Evolutionary conservation across 2,113 vertebrate genomes (phyloP), one percentile per base, ranked within the genome.

Genomic region (Psophia crepitans): DNA sequence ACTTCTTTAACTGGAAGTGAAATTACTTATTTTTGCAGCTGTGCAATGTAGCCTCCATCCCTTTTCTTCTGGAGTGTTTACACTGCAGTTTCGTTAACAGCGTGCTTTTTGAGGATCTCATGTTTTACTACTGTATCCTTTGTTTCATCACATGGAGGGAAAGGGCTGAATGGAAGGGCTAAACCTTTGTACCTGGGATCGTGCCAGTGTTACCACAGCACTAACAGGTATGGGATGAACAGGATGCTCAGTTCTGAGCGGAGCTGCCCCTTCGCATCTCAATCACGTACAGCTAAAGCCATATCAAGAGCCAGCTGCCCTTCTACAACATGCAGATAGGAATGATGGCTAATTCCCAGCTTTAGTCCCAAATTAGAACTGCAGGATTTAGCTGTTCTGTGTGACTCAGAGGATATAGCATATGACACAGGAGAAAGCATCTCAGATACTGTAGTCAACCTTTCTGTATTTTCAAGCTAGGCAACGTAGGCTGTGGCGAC

Each of bases 321-420:
- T 60, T 49, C 66, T 46, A 24, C 82, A 71, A 41, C 87, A 14
- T 18, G 35, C 78, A 79, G 35, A 54, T 37, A 75, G 57, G 35
- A 94, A n/a, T 5, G n/a, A 51, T 39, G 80, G 78, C 61, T 85
- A 94, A 97, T 90, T 87, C 85, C 87, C 82, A 91, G 69, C 57
- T 93, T 87, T 61, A 71, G 35, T 90, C 82, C 63, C 65, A 60
- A 3, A 89, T 91, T 93, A 76, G 92, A 91, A 64, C 48, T 56
- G 61, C 26, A 56, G 74, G 78, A 79, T 75, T 87, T 82, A 82
- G 74, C 81, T 87, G 41, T 49, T 84, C 56, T 87, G 5, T 48
- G 2, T 87, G 74, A 84, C 57, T 93, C 57, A 70, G 56, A 90
- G 58, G 24, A 26, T n/a, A 85, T 2, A 58, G 57, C 48, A 22